Evolutionary conservation across 2,113 vertebrate species (phyloP), one percentile per base, ranked within the genome.

Genomic region (Nettapus auritus): DNA sequence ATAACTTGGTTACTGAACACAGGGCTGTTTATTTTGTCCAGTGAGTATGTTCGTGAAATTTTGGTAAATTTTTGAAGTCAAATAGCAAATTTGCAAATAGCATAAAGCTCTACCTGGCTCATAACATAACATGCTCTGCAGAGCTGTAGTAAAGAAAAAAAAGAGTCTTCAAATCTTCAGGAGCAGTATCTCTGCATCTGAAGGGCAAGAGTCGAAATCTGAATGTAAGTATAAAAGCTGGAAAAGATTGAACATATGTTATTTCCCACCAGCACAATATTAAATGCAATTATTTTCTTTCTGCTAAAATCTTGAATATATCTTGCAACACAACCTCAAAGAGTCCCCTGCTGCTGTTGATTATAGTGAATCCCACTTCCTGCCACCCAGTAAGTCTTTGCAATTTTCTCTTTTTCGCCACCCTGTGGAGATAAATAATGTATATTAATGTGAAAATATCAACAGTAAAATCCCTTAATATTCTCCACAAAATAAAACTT

Each of bases 221-320:
- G 75, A 91, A 93, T 80, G 34, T 46, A 89, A 96, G 81, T 71
- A 75, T 80, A 91, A 95, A 97, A 95, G 82, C 90, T 95, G 93
- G 84, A 96, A 95, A 87, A 95, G 86, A 95, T 84, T 92, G 91
- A 93, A 92, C 88, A 81, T 91, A 68, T 94, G 92, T 86, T 91
- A 80, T 88, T 95, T 91, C 84, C 64, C 90, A 62, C 59, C 93
- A 92, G 74, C 92, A 86, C 93, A 95, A 88, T 96, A 95, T 96
- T 97, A 96, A 97, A 93, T 69, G 60, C 94, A 96, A 96, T 97
- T 96, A 96, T 89, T 97, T 97, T 88, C 92, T 96, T 97, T 97
- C 95, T 95, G 76, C 91, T 79, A 96, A 97, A 96, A 94, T 92
- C 80, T 97, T 96, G 83, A 97, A 68, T 93, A 71, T 95, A 95